A percentile compares a stretch with the other conserved stretches of the same genome.
Conservation (phyloP, 2,113 vertebrate genomes). For the Rhagologus leucostigma region DNA sequence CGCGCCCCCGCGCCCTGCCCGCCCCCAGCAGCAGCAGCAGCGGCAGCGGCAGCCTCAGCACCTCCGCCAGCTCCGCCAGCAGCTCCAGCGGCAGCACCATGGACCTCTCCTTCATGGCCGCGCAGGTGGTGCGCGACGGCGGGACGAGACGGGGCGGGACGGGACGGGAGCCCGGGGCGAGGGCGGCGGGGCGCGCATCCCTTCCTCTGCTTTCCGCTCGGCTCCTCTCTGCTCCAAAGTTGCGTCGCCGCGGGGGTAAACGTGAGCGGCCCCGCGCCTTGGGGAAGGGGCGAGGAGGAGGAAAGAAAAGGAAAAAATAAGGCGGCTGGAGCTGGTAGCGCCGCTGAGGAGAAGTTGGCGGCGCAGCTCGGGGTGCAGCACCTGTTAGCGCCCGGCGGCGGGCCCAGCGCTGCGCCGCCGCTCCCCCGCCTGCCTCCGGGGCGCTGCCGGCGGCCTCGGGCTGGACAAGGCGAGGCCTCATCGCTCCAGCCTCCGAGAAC, state of each 20-base stretch:
- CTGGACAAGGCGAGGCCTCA: neutral
- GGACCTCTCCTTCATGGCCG: constrained; percentile 96
- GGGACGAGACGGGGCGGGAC: neutral
- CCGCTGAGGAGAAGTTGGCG: neutral
- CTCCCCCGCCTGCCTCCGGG: neutral
- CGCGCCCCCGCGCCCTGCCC: no score
- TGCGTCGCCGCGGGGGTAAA: neutral
- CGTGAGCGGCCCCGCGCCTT: neutral
- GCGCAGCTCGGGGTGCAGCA: neutral
- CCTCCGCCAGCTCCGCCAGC: neutral
- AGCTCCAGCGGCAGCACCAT: constrained; percentile 70
- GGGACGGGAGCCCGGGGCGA: neutral
- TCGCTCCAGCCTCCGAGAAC: neutral
- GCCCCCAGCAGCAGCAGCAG: no score
- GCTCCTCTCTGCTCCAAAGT: neutral
- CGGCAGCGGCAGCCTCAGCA: neutral
- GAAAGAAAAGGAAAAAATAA: fast-evolving
- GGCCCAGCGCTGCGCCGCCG: neutral
- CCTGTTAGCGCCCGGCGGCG: constrained; percentile 77
- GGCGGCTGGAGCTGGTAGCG: neutral
- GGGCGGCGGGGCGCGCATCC: neutral
- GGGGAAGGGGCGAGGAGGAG: neutral
- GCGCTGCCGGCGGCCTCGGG: neutral
- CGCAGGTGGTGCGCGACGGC: constrained; percentile 79
- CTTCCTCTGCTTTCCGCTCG: neutral